Percentiles rank a stretch among this genome's conserved stretches.
These are phyloP conservation scores for Ochotona princeps DNA, from an alignment of 2,113 vertebrate genomes.

Conservation along the genomic window DNA sequence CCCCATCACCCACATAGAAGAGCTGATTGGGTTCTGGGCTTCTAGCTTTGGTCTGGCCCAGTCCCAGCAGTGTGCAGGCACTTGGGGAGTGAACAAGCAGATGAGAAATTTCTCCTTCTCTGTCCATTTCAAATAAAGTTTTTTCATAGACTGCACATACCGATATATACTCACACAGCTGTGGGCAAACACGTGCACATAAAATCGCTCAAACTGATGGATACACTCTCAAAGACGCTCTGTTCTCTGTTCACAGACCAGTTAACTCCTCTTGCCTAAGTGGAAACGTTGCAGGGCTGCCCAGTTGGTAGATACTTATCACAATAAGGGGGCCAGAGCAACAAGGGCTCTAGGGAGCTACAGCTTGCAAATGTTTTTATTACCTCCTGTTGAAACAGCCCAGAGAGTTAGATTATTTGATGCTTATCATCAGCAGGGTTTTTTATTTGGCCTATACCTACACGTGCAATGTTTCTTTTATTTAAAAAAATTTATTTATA, in stretches of 20 bases:
- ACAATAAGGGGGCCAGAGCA: neutral
- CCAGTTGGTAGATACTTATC: neutral
- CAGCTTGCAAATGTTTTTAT: slow-evolving; percentile 14
- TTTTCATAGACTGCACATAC: too few species aligned
- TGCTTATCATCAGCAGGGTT: neutral
- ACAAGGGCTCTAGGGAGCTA: neutral
- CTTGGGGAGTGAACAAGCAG: too few species aligned
- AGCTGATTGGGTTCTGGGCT: too few species aligned
- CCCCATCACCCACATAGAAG: too few species aligned
- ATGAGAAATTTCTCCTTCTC: too few species aligned
- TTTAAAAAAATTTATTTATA: neutral
- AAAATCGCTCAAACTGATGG: slow-evolving; percentile 6
- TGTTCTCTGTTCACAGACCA: neutral
- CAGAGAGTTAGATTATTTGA: slow-evolving; percentile 33
- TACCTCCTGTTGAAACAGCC: slow-evolving; percentile 6
- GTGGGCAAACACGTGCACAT: neutral
- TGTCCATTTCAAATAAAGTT: too few species aligned
- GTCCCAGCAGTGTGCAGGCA: too few species aligned
- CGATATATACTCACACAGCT: neutral
- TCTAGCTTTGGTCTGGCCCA: too few species aligned
- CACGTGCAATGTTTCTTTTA: neutral
- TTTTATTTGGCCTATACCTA: slow-evolving; percentile 32
- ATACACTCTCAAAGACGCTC: slow-evolving; percentile 3
- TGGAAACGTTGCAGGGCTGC: slow-evolving; percentile 8
- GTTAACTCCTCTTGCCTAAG: neutral